These are phyloP conservation scores for Paradisaea rubra DNA, from an alignment of 2,113 vertebrate genomes.

Conservation along the genomic window DNA sequence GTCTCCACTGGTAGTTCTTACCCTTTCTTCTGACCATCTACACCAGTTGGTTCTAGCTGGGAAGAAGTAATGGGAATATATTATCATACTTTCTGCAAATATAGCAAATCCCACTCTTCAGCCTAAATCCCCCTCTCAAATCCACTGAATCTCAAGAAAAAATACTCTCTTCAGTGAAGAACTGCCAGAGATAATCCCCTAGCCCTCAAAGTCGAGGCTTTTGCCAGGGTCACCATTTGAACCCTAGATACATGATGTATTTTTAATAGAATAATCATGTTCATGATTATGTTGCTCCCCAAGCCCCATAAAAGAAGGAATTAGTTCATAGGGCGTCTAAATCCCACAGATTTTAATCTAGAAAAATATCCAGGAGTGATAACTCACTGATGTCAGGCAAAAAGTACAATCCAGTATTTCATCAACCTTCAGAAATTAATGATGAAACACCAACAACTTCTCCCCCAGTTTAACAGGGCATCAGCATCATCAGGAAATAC, in stretches of 20 bases:
- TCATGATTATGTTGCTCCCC: neutral
- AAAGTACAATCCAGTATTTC: neutral
- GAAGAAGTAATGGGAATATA: neutral
- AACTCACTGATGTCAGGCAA: neutral
- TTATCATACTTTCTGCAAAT: neutral
- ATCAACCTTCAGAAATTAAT: neutral
- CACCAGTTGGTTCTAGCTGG: neutral
- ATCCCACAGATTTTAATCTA: neutral
- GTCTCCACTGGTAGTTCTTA: neutral
- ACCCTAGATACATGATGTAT: neutral
- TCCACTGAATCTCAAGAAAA: neutral
- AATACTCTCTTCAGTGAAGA: neutral
- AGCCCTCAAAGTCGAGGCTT: neutral
- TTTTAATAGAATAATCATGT: neutral
- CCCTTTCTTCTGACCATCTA: neutral
- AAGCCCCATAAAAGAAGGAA: neutral
- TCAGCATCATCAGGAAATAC: neutral
- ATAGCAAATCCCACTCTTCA: neutral
- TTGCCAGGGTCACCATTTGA: neutral
- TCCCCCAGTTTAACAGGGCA: neutral
- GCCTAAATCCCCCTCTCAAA: neutral
- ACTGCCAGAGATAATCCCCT: neutral
- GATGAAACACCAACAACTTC: neutral
- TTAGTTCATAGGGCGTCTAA: neutral
- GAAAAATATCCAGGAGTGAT: neutral